Evolutionary conservation across 2,113 vertebrate genomes (phyloP).

Genomic region (Zeus faber): DNA sequence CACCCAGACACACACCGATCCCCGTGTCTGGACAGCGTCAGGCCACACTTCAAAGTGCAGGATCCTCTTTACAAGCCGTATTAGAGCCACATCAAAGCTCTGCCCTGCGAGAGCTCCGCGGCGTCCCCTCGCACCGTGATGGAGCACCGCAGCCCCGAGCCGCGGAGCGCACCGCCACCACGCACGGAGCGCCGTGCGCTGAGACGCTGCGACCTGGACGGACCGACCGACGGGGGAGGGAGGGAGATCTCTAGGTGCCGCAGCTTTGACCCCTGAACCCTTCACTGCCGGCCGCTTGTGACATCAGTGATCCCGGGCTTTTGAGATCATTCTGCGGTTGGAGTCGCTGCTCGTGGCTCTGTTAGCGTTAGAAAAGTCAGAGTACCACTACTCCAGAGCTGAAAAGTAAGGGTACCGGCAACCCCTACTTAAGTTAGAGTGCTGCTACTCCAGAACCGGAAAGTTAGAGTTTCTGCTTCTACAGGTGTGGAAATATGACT

Average conservation of each 20-base stretch:
- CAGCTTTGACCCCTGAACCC: slow-evolving; percentile 25
- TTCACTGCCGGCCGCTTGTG: not conserved
- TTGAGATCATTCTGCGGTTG: no score
- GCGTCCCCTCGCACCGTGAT: slow-evolving; percentile 36
- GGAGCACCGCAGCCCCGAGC: slow-evolving; percentile 20
- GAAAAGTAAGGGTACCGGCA: no score
- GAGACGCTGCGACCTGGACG: no score
- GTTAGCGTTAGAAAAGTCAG: no score
- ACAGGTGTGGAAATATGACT: no score
- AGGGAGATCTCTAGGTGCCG: not conserved
- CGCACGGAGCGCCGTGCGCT: no score
- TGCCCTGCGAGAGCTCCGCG: slow-evolving; percentile 36
- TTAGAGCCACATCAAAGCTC: slow-evolving; percentile 73
- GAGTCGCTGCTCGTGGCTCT: no score
- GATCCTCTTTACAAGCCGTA: slow-evolving; percentile 69
- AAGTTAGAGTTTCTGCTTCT: no score
- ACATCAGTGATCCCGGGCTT: no score
- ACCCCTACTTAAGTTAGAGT: no score
- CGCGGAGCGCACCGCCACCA: slow-evolving; percentile 18
- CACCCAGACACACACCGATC: not conserved
- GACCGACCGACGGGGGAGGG: not conserved
- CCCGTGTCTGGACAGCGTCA: slow-evolving; percentile 68
- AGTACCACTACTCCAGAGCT: no score
- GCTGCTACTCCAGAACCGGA: no score
- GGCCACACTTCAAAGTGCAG: slow-evolving; percentile 73